Percentiles rank a stretch among this genome's conserved stretches.
Evolutionary conservation across 2,113 vertebrate genomes (phyloP).

Genomic region (Rutilus rutilus): DNA sequence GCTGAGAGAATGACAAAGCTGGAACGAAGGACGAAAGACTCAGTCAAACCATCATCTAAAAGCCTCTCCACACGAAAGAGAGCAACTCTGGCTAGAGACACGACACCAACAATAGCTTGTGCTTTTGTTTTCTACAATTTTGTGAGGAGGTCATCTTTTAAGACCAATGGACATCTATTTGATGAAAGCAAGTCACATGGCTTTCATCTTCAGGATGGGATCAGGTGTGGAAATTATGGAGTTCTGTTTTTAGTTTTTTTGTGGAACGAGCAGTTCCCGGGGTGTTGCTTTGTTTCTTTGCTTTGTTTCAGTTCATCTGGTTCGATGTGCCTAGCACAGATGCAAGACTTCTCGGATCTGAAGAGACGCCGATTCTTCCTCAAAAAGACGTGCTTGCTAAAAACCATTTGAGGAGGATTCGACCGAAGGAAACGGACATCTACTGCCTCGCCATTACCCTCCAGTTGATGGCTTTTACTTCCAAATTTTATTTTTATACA

Average conservation of each 20-base stretch:
- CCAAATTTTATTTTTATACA: constrained; percentile 59
- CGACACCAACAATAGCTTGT: constrained; percentile 24
- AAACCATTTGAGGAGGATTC: constrained; percentile 53
- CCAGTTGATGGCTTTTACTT: constrained; percentile 56
- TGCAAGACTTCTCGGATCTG: constrained; percentile 49
- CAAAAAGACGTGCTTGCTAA: constrained; percentile 55
- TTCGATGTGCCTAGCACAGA: constrained; percentile 12
- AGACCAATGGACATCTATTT: constrained; percentile 17
- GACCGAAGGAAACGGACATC: constrained; percentile 38
- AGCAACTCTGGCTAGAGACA: constrained; percentile 39
- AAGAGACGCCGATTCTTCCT: constrained; percentile 59
- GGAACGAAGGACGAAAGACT: constrained; percentile 36
- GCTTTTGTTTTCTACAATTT: constrained; percentile 22
- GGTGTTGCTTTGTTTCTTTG: neutral
- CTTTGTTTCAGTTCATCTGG: neutral
- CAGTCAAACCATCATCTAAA: constrained; percentile 47
- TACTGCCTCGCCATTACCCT: constrained; percentile 58
- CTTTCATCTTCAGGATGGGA: neutral
- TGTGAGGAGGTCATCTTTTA: constrained; percentile 38
- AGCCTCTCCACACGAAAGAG: constrained; percentile 32
- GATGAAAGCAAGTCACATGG: constrained; percentile 17
- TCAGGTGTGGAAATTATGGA: neutral
- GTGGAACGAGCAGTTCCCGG: constrained; percentile 16
- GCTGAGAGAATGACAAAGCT: constrained; percentile 77
- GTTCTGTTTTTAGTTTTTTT: constrained; percentile 1